Conservation (phyloP, 2,797 vertebrate genomes). For the Leptatherina wallacei region DNA sequence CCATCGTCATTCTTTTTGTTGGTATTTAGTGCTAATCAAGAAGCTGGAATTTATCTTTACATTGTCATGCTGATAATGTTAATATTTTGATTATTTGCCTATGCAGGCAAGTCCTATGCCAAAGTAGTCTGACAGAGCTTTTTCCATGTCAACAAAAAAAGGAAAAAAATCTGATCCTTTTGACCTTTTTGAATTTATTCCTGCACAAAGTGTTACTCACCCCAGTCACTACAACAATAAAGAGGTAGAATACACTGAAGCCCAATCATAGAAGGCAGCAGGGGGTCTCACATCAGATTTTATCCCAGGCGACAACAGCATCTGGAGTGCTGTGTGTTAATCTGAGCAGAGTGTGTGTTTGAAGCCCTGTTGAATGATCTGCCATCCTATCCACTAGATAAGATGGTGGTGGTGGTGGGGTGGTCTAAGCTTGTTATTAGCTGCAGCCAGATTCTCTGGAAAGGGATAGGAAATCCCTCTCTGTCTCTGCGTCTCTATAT, state of each 20-base stretch:
- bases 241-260: constrained; percentile 43
- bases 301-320: constrained; percentile 62
- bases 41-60: too few species aligned
- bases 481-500: constrained; percentile 30
- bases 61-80: too few species aligned
- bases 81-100: too few species aligned
- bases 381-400: constrained; percentile 31
- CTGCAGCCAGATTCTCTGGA: constrained; percentile 46
- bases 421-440: constrained; percentile 70
- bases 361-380: constrained; percentile 64
- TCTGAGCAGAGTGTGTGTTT: constrained; percentile 69
- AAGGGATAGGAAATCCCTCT: constrained; percentile 55
- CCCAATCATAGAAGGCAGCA: constrained; percentile 17
- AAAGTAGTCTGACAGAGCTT: too few species aligned
- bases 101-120: too few species aligned
- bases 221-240: neutral
- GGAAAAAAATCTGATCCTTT: too few species aligned
- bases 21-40: too few species aligned
- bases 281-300: constrained; percentile 41
- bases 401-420: neutral
- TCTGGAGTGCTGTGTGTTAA: constrained; percentile 64
- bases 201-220: constrained; percentile 12
- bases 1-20: too few species aligned
- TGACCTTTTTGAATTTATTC: constrained; percentile 6
- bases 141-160: too few species aligned